Evolutionary conservation across 2,888 invertebrate species (phyloP).

Genomic region (Bugulina stolonifera): DNA sequence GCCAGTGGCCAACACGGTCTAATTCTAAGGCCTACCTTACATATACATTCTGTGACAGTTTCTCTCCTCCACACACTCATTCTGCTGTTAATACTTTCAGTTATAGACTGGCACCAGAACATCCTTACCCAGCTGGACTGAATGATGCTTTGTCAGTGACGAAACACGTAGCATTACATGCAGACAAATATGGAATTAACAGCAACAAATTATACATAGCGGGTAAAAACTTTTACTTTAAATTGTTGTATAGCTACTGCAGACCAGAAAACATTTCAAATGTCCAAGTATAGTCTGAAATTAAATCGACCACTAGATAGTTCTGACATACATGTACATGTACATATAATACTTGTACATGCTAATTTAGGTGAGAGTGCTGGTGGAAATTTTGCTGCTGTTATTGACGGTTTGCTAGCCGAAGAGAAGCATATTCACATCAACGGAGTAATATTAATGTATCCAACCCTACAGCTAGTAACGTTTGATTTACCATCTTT

Average conservation of each 20-base stretch:
- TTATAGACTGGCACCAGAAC: background rate
- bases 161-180: background rate
- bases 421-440: background rate
- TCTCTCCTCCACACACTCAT: no score
- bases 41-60: no score
- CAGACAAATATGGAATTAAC: background rate
- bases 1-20: no score
- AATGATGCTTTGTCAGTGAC: background rate
- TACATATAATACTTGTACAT: background rate
- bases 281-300: no score
- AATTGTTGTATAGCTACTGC: no score
- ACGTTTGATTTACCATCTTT: background rate
- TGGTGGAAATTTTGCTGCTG: background rate
- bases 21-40: no score
- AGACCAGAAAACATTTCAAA: no score
- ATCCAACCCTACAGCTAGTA: background rate
- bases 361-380: background rate
- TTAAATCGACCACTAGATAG: no score
- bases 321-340: background rate
- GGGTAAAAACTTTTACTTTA: no score
- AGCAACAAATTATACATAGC: background rate
- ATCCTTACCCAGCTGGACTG: background rate
- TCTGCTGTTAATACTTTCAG: no score
- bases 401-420: background rate
- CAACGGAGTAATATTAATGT: background rate